These are phyloP conservation scores for Morpho helenor DNA, from an alignment of 2,888 invertebrate species.

Conservation along the genomic window DNA sequence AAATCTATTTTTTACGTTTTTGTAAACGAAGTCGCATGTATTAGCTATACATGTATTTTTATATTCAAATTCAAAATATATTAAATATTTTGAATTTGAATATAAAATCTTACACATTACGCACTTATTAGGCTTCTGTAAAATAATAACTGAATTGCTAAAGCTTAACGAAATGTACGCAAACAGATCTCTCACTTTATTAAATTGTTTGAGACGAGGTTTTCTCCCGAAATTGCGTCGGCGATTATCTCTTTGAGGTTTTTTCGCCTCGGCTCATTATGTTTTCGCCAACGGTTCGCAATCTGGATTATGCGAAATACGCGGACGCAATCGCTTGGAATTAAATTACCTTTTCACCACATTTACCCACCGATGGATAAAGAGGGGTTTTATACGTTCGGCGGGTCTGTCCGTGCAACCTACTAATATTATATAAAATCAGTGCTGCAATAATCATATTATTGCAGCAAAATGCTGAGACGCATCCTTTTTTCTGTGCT, in stretches of 20 bases:
- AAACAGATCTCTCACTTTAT: not conserved
- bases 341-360: conserved; percentile 2
- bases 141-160: not conserved
- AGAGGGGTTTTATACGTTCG: too few relatives aligned
- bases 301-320: conserved; percentile 1
- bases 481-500: too few relatives aligned
- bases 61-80: too few relatives aligned
- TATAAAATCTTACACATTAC: not conserved
- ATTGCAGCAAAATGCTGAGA: too few relatives aligned
- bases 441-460: too few relatives aligned
- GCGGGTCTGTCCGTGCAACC: too few relatives aligned
- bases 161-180: not conserved
- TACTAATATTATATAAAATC: too few relatives aligned
- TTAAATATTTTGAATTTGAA: too few relatives aligned
- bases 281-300: not conserved
- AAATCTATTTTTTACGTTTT: too few relatives aligned
- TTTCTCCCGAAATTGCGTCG: not conserved
- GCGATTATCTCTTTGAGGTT: not conserved
- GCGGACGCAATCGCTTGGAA: conserved; percentile 1
- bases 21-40: too few relatives aligned
- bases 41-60: too few relatives aligned
- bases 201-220: not conserved
- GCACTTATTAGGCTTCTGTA: not conserved
- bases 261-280: not conserved
- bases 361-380: not conserved